Conservation (phyloP, 2,888 invertebrate species). For the Dorcus parallelipipedus region DNA sequence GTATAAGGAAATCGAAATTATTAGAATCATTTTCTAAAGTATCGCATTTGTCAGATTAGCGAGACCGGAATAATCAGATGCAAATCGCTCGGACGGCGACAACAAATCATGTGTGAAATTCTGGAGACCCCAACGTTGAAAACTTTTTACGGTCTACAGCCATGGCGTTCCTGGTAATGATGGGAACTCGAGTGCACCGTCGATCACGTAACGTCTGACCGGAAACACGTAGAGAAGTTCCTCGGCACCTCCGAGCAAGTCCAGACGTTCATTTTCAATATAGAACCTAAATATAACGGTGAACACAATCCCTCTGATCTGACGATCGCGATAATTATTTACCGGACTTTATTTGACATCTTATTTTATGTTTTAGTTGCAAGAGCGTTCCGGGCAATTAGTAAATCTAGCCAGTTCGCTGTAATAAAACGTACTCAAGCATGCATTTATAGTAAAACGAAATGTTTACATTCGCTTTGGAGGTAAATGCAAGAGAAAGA, state of each 20-base stretch:
- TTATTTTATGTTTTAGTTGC: too few relatives aligned
- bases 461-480: too few relatives aligned
- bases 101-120: background rate
- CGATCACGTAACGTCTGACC: conserved; percentile 32
- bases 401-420: too few relatives aligned
- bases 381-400: too few relatives aligned
- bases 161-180: conserved; percentile 15
- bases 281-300: too few relatives aligned
- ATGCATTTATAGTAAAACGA: too few relatives aligned
- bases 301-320: too few relatives aligned
- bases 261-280: too few relatives aligned
- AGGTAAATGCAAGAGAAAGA: too few relatives aligned
- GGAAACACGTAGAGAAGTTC: conserved; percentile 30
- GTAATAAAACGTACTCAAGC: too few relatives aligned
- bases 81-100: background rate
- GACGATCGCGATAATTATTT: too few relatives aligned
- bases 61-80: background rate
- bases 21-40: background rate
- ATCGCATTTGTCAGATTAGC: background rate
- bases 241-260: background rate
- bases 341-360: too few relatives aligned
- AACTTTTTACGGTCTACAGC: background rate
- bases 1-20: background rate
- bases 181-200: conserved; percentile 26
- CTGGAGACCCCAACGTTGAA: background rate